Percentiles rank a stretch among this genome's conserved stretches.
Conservation (phyloP, 2,113 vertebrate genomes). For the Zosterops pallidus region DNA sequence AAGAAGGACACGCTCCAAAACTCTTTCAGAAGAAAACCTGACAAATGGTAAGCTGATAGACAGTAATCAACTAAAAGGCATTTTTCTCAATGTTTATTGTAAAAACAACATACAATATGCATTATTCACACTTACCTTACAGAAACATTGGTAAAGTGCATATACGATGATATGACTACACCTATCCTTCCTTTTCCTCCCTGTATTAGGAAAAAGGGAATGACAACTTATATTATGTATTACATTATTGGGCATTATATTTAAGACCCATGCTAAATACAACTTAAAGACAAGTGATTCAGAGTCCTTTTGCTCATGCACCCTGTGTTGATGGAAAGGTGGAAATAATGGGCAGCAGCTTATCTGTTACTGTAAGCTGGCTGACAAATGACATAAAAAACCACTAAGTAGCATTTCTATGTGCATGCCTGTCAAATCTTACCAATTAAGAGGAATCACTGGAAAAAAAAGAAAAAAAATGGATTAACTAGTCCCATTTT, state of each 20-base stretch:
- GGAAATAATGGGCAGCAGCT: not conserved
- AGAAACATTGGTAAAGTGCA: slow-evolving; percentile 92
- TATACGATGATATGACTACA: slow-evolving; percentile 92
- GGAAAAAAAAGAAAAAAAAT: not conserved
- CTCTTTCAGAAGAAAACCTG: not conserved
- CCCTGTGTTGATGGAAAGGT: not conserved
- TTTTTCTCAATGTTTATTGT: not conserved
- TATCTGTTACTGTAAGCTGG: not conserved
- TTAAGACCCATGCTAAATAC: not conserved
- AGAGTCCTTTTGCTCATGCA: not conserved
- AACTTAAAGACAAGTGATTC: not conserved
- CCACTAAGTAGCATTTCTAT: not conserved
- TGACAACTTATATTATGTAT: not conserved
- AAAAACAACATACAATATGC: not conserved
- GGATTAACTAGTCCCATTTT: not conserved
- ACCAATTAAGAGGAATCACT: not conserved
- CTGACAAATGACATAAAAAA: not conserved
- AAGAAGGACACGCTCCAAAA: not conserved
- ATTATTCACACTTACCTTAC: slow-evolving; percentile 83
- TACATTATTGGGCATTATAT: not conserved
- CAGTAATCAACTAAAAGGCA: not conserved
- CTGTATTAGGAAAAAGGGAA: slow-evolving; percentile 67
- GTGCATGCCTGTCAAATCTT: not conserved
- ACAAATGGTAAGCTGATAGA: not conserved
- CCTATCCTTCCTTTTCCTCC: slow-evolving; percentile 94